phyloP scores from a whole-genome alignment of 2,113 vertebrate genomes.

The Oenanthe melanoleuca region DNA sequence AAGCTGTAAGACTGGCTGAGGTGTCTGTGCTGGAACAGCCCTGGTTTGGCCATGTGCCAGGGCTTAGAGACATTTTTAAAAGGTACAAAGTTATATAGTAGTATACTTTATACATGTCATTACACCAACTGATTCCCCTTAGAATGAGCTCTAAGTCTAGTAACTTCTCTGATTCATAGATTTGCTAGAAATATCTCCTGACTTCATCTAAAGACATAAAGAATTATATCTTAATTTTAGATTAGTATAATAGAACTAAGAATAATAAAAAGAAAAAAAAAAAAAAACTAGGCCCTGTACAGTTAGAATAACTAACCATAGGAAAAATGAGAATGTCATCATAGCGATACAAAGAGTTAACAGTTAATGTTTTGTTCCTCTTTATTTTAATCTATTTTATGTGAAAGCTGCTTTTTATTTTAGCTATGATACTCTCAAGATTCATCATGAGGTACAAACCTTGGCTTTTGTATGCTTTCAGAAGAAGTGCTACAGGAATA shows the following conservation, averaged over 20 bases:
- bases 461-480: neutral
- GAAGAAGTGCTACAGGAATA: neutral
- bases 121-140: neutral
- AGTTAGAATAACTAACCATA: neutral
- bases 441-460: neutral
- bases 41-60: neutral
- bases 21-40: neutral
- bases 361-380: neutral
- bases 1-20: neutral
- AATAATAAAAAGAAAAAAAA: neutral
- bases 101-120: neutral
- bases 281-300: neutral
- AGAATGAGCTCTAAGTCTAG: neutral
- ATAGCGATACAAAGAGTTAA: neutral
- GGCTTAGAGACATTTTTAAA: neutral
- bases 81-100: neutral
- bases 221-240: neutral
- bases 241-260: neutral
- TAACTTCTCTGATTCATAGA: neutral
- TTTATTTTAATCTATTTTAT: neutral
- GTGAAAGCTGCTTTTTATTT: neutral
- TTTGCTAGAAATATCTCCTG: neutral
- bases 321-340: neutral
- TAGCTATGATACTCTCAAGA: neutral
- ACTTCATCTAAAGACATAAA: neutral